phyloP scores from a whole-genome alignment of 2,797 vertebrate genomes.

The Dipus sagitta region DNA sequence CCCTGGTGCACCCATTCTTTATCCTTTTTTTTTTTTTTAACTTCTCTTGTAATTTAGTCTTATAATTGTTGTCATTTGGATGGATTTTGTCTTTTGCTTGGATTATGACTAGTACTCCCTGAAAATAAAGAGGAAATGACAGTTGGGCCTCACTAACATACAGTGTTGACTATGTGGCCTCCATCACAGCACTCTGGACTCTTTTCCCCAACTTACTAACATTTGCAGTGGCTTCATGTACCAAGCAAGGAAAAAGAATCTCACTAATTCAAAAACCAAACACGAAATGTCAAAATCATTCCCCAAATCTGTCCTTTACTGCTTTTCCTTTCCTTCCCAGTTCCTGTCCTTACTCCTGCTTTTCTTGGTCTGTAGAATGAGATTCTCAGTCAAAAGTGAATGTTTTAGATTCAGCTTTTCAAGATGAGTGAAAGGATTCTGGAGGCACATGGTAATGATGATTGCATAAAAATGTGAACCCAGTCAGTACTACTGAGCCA shows the following conservation, averaged over 20 bases:
- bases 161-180: neutral
- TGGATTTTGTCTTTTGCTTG: neutral
- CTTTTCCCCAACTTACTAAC: neutral
- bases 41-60: constrained; percentile 30
- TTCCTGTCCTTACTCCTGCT: neutral
- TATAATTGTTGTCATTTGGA: constrained; percentile 18
- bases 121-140: constrained; percentile 15
- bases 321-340: neutral
- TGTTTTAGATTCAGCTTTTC: neutral
- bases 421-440: neutral
- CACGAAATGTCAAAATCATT: constrained; percentile 1
- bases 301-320: neutral
- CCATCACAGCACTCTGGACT: neutral
- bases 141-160: neutral
- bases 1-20: no score
- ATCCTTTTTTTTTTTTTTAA: no score
- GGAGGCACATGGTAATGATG: neutral
- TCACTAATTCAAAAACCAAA: constrained; percentile 34
- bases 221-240: neutral
- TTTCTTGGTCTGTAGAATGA: neutral
- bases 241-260: constrained; percentile 13
- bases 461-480: neutral
- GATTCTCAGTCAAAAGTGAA: neutral
- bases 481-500: neutral
- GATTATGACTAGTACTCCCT: neutral